These are phyloP conservation scores for Phaethornis superciliosus DNA, from an alignment of 2,113 vertebrate species.

Conservation along the genomic window DNA sequence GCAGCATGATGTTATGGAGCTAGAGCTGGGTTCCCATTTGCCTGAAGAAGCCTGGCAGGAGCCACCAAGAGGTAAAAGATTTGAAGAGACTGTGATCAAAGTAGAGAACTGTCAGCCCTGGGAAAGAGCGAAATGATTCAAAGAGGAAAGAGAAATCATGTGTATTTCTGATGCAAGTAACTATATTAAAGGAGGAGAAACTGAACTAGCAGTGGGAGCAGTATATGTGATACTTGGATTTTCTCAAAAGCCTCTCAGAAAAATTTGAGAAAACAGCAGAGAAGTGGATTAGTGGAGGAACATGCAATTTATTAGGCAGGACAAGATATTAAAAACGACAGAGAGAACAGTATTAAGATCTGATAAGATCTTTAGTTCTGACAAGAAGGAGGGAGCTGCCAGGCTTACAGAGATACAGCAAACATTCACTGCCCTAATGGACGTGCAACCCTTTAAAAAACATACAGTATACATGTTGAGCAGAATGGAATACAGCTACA, in stretches of 20 bases:
- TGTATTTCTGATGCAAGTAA: neutral
- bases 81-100: neutral
- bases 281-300: neutral
- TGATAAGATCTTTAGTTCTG: neutral
- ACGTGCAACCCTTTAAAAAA: neutral
- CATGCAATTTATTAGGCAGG: neutral
- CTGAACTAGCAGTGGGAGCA: neutral
- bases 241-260: neutral
- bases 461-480: neutral
- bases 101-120: neutral
- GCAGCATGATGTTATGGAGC: fast-evolving
- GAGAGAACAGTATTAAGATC: neutral
- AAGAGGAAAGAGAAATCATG: neutral
- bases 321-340: neutral
- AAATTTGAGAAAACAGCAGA: neutral
- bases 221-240: neutral
- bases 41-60: neutral
- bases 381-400: neutral
- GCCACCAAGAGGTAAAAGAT: neutral
- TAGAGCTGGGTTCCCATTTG: neutral
- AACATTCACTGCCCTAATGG: neutral
- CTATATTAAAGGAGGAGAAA: neutral
- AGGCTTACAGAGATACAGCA: neutral
- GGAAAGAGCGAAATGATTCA: neutral
- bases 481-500: neutral